phyloP scores from a whole-genome alignment of 1,140 invertebrate species.

The Cardiocondyla obscurior region DNA sequence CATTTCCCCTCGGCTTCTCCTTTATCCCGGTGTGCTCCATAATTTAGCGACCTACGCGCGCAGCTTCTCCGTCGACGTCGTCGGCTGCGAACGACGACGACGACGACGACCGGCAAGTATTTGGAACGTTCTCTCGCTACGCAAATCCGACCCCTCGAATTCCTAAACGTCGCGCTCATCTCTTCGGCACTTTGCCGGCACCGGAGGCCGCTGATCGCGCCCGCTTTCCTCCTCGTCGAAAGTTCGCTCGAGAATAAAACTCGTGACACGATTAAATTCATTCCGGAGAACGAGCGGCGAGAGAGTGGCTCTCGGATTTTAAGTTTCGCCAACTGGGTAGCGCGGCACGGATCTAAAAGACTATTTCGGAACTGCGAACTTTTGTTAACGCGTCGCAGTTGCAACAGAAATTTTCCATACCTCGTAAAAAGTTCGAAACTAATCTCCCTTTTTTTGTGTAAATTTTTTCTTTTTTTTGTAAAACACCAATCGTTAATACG shows the following conservation, averaged over 20 bases:
- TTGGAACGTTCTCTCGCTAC: constrained; percentile 61
- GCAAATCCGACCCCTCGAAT: constrained; percentile 58
- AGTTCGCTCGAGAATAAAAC: constrained; percentile 34
- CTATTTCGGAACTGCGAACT: constrained; percentile 32
- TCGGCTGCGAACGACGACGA: not conserved
- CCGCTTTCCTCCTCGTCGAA: constrained; percentile 26
- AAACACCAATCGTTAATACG: not conserved
- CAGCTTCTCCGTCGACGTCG: constrained; percentile 16
- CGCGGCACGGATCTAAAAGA: not conserved
- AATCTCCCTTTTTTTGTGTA: no score
- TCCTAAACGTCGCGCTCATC: constrained; percentile 45
- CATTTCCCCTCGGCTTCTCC: constrained; percentile 1
- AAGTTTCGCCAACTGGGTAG: constrained; percentile 31
- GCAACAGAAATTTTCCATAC: not conserved
- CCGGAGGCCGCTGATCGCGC: not conserved
- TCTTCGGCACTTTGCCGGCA: constrained; percentile 36
- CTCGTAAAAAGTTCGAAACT: not conserved
- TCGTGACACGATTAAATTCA: constrained; percentile 55
- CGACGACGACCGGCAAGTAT: constrained; percentile 50
- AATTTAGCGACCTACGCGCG: constrained; percentile 67
- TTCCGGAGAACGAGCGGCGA: not conserved
- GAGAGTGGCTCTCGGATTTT: constrained; percentile 30
- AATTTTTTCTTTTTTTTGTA: no score
- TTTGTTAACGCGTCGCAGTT: not conserved
- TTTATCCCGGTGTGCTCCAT: constrained; percentile 30